Conservation (phyloP, 2,113 vertebrate species). For the Microtus ochrogaster region DNA sequence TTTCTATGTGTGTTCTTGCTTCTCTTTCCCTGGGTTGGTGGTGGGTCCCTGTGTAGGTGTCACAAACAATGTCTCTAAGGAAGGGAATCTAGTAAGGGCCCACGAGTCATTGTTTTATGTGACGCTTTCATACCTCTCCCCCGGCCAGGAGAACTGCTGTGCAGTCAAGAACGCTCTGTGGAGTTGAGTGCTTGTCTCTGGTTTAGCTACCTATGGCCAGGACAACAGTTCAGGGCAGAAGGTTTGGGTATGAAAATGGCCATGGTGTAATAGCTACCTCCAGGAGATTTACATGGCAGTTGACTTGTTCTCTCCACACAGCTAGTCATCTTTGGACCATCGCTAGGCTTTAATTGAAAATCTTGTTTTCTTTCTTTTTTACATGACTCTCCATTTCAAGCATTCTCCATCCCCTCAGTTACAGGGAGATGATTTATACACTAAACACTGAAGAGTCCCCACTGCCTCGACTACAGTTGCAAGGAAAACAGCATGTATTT, state of each 20-base stretch:
- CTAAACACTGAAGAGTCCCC: background rate
- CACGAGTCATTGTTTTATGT: background rate
- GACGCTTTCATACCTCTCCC: background rate
- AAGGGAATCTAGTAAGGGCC: background rate
- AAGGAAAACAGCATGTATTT: background rate
- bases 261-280: background rate
- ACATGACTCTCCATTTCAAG: background rate
- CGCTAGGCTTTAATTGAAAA: background rate
- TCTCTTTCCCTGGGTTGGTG: background rate
- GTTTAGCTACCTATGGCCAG: background rate
- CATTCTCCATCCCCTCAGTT: background rate
- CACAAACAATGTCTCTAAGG: background rate
- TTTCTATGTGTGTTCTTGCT: background rate
- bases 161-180: background rate
- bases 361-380: background rate
- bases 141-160: background rate
- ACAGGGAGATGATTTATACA: background rate
- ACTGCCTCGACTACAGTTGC: background rate
- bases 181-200: background rate
- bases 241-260: background rate
- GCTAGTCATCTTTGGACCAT: background rate
- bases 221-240: background rate
- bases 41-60: background rate
- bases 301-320: background rate
- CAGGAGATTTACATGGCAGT: no score